These are phyloP conservation scores for Phataginus tricuspis DNA, from an alignment of 2,797 vertebrate species.

Conservation along the genomic window DNA sequence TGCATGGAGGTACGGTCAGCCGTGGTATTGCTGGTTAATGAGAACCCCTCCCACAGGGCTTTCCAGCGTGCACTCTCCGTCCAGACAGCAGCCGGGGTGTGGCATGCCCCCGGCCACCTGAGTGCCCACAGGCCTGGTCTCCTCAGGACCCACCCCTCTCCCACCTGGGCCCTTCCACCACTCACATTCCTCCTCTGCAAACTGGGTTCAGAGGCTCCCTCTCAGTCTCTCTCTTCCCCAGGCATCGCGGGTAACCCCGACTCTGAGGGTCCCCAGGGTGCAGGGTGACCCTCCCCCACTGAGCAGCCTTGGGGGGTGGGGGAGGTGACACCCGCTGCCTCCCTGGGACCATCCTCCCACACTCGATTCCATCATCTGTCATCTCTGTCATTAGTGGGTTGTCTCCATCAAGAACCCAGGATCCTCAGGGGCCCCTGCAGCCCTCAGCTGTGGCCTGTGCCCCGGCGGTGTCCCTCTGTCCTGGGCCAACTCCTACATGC, in stretches of 20 bases:
- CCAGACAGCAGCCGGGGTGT: too few relatives aligned
- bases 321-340: fast-evolving
- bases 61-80: not conserved
- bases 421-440: too few relatives aligned
- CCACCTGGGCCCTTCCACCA: too few relatives aligned
- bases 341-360: fast-evolving
- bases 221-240: not conserved
- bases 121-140: too few relatives aligned
- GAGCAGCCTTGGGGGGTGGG: fast-evolving
- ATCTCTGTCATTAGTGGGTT: not conserved
- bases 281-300: fast-evolving
- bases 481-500: too few relatives aligned
- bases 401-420: not conserved
- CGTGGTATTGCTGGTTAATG: not conserved
- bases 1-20: fast-evolving
- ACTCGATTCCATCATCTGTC: fast-evolving
- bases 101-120: too few relatives aligned
- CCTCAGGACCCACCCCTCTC: too few relatives aligned
- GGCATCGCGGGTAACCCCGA: fast-evolving
- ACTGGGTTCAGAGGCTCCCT: too few relatives aligned
- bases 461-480: too few relatives aligned
- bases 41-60: not conserved
- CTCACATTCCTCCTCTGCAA: too few relatives aligned
- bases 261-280: fast-evolving
- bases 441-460: too few relatives aligned